These are phyloP conservation scores for Meloidogyne exigua DNA, from an alignment of 1,140 invertebrate genomes.

Conservation along the genomic window DNA sequence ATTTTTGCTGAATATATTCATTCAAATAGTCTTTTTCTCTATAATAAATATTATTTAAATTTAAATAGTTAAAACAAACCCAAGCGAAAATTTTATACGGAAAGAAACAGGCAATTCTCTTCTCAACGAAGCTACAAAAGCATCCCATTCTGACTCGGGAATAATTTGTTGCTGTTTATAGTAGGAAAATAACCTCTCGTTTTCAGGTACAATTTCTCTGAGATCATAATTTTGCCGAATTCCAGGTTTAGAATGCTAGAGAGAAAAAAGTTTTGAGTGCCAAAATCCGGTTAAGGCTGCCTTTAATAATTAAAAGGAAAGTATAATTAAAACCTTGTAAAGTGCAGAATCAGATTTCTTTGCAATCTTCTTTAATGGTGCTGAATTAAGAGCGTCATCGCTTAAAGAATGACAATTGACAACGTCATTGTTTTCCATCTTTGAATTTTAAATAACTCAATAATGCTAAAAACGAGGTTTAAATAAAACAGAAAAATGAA, in stretches of 20 bases:
- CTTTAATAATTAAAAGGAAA: no score
- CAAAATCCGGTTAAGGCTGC: no score
- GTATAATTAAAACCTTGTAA: background rate
- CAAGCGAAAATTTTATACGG: constrained; percentile 39
- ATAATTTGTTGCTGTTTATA: constrained; percentile 40
- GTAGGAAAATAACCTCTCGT: constrained; percentile 44
- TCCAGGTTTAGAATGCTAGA: background rate
- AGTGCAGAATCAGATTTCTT: background rate
- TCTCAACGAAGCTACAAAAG: constrained; percentile 28
- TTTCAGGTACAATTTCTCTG: constrained; percentile 25
- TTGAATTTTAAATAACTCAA: no score
- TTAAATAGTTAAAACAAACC: constrained; percentile 23
- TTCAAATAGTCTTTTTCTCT: constrained; percentile 35
- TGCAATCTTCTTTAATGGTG: background rate
- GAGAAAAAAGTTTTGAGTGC: background rate
- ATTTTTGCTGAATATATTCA: constrained; percentile 33
- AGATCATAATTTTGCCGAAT: constrained; percentile 37
- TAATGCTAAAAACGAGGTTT: no score
- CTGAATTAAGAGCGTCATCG: background rate
- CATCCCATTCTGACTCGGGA: constrained; percentile 44
- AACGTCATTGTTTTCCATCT: background rate
- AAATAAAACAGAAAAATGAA: no score
- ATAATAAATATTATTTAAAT: constrained; percentile 9
- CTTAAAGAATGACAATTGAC: background rate
- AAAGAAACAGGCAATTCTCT: constrained; percentile 47